phyloP scores from a whole-genome alignment of 2,888 invertebrate species.

The Dicyrtomina minuta region DNA sequence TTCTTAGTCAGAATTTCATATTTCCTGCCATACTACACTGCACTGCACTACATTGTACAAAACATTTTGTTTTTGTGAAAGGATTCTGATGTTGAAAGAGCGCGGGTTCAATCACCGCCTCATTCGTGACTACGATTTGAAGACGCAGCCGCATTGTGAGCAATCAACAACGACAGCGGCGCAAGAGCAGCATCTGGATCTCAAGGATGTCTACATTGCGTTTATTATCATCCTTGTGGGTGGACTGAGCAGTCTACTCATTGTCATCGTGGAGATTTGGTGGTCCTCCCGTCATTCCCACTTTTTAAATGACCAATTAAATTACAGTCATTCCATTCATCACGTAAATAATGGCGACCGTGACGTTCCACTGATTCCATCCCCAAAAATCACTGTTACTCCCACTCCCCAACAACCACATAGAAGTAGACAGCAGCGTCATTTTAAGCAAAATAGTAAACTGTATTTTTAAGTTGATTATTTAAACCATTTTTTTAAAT shows the following conservation, averaged over 20 bases:
- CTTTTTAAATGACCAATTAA: too few species aligned
- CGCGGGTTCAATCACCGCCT: slow-evolving; percentile 13
- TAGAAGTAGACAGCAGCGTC: too few species aligned
- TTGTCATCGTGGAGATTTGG: slow-evolving; percentile 7
- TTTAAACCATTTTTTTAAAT: too few species aligned
- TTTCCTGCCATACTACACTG: too few species aligned
- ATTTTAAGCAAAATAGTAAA: too few species aligned
- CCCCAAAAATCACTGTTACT: too few species aligned
- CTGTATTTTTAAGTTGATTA: too few species aligned
- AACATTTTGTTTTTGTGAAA: not conserved
- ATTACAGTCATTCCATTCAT: too few species aligned
- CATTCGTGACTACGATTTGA: not conserved
- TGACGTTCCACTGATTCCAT: too few species aligned
- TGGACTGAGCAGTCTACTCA: not conserved
- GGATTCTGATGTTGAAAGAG: slow-evolving; percentile 22
- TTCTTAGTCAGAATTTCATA: not conserved
- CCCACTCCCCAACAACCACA: too few species aligned
- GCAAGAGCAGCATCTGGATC: not conserved
- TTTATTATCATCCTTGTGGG: slow-evolving; percentile 4
- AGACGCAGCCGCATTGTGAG: not conserved
- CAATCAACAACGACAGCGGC: not conserved
- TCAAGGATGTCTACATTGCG: slow-evolving; percentile 15
- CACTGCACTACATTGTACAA: not conserved
- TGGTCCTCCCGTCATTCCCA: too few species aligned
- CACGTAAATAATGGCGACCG: too few species aligned